A percentile compares a stretch with the other conserved stretches of the same genome.
Evolutionary conservation across 2,888 invertebrate genomes (phyloP).

Genomic region (Fragum fragum): DNA sequence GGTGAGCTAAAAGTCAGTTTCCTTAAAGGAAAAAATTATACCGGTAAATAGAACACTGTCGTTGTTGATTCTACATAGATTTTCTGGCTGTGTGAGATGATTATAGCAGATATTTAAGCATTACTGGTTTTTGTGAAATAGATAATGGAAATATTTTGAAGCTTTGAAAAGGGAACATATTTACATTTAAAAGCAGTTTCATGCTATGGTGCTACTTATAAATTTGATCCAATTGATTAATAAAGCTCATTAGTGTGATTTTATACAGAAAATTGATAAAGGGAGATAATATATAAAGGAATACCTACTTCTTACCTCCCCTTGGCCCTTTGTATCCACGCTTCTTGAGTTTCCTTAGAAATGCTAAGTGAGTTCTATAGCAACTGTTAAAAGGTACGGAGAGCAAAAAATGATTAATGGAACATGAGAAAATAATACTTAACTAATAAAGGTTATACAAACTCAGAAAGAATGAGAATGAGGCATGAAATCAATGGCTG

Average conservation of each 20-base stretch:
- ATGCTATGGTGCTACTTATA: slow-evolving; percentile 5
- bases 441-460: too few species aligned
- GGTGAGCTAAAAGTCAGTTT: too few species aligned
- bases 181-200: not conserved
- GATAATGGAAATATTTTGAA: not conserved
- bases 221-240: not conserved
- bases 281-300: slow-evolving; percentile 60
- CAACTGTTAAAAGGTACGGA: slow-evolving; percentile 68
- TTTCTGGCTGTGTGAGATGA: too few species aligned
- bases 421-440: slow-evolving; percentile 8
- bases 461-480: too few species aligned
- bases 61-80: too few species aligned
- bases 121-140: not conserved
- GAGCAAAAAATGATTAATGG: slow-evolving; percentile 48
- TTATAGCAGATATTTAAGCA: too few species aligned
- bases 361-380: slow-evolving; percentile 72
- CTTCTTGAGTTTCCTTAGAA: slow-evolving; percentile 70
- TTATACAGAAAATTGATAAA: slow-evolving; percentile 27
- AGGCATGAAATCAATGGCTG: too few species aligned
- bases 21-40: too few species aligned
- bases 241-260: slow-evolving; percentile 1
- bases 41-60: too few species aligned
- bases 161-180: not conserved
- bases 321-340: slow-evolving; percentile 67
- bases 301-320: slow-evolving; percentile 76